Evolutionary conservation across 2,797 vertebrate genomes (phyloP).

Genomic region (Adrianichthys oophorus): DNA sequence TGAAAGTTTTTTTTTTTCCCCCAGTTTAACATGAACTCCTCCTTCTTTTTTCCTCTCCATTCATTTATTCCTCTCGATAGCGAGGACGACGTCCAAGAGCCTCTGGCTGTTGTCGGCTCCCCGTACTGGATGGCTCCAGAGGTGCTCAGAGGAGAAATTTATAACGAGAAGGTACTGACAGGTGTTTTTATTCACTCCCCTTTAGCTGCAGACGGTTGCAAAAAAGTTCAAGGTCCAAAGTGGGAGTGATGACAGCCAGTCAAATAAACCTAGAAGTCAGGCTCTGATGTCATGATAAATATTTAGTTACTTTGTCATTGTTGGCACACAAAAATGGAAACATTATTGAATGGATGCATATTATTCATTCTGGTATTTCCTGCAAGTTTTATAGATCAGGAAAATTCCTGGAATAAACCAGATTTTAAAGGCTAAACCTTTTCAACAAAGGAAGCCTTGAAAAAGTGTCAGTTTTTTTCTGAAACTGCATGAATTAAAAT

Average conservation of each 20-base stretch:
- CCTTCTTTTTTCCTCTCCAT: not conserved
- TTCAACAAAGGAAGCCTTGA: too few species aligned
- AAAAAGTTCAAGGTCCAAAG: slow-evolving; percentile 41
- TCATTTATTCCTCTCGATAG: slow-evolving; percentile 53
- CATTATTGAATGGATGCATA: slow-evolving; percentile 27
- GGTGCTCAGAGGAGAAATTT: slow-evolving; percentile 89
- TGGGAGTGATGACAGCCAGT: slow-evolving; percentile 24
- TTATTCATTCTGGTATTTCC: slow-evolving; percentile 1
- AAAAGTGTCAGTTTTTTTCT: too few species aligned
- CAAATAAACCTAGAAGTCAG: slow-evolving; percentile 8
- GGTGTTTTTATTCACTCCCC: not conserved
- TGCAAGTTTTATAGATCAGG: too few species aligned
- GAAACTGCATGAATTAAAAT: too few species aligned
- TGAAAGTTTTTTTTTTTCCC: not conserved
- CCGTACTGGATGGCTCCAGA: slow-evolving; percentile 98
- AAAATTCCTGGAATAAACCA: too few species aligned
- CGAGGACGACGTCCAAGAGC: slow-evolving; percentile 83
- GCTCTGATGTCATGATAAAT: slow-evolving; percentile 30
- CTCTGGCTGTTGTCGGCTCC: slow-evolving; percentile 89
- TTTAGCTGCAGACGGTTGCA: slow-evolving; percentile 16
- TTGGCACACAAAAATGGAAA: slow-evolving; percentile 1
- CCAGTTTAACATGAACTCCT: not conserved
- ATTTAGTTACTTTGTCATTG: slow-evolving; percentile 29
- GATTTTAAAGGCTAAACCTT: too few species aligned
- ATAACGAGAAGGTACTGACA: slow-evolving; percentile 90